Conservation (phyloP, 2,888 invertebrate species). For the Dicranocentrus wangi region DNA sequence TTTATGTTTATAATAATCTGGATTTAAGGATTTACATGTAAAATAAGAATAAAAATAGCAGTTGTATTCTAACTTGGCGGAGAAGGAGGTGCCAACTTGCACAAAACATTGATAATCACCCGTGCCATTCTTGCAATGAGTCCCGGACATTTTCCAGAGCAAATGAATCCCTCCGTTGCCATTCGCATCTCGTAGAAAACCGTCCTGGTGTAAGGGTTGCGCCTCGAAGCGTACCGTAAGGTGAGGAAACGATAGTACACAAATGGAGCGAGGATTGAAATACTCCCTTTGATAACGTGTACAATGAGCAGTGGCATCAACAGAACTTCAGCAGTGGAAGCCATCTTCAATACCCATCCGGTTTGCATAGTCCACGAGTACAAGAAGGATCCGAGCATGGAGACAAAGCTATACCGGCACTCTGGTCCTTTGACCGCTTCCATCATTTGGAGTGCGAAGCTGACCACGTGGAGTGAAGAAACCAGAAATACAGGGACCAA, state of each 20-base stretch:
- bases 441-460: constrained; percentile 89
- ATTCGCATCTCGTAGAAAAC: constrained; percentile 91
- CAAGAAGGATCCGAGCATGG: constrained; percentile 22
- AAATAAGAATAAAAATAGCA: not conserved
- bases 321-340: constrained; percentile 92
- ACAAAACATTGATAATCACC: constrained; percentile 81
- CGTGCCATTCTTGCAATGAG: constrained; percentile 80
- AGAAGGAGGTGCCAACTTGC: constrained; percentile 86
- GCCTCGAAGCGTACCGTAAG: constrained; percentile 91
- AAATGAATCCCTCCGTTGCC: constrained; percentile 81
- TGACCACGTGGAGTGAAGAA: constrained; percentile 92
- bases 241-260: constrained; percentile 97
- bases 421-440: constrained; percentile 78
- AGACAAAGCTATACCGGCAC: too few relatives aligned
- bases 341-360: constrained; percentile 88
- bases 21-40: too few relatives aligned
- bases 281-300: constrained; percentile 91
- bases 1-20: too few relatives aligned
- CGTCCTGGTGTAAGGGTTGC: constrained; percentile 96
- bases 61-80: too few relatives aligned
- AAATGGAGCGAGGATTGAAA: constrained; percentile 92
- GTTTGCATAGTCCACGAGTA: constrained; percentile 80
- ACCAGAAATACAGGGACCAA: constrained; percentile 92
- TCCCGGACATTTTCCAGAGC: constrained; percentile 82
- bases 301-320: too few relatives aligned